Conservation (phyloP, 2,888 invertebrate species). For the Calliopum simillimum region DNA sequence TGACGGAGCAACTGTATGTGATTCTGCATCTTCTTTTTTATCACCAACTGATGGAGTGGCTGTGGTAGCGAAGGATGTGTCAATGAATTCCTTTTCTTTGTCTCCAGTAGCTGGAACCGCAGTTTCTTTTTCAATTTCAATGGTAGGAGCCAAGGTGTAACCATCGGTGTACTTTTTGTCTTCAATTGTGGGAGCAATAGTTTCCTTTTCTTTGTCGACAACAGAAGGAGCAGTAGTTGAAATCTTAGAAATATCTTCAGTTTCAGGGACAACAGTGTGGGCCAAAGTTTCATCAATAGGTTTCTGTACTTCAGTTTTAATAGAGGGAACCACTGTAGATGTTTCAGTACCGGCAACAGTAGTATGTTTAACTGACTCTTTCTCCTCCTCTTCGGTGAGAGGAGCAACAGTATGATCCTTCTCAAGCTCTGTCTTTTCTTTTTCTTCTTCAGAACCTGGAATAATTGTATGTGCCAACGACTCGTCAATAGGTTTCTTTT, state of each 20-base stretch:
- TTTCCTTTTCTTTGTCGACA: constrained; percentile 33
- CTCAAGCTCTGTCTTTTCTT: background rate
- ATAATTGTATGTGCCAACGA: no score
- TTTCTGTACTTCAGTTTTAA: constrained; percentile 33
- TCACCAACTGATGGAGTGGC: background rate
- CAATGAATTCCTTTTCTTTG: background rate
- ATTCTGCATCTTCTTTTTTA: constrained; percentile 7
- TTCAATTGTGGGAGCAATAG: constrained; percentile 25
- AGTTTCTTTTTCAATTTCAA: constrained; percentile 12
- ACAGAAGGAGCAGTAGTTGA: constrained; percentile 29
- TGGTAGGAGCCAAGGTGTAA: constrained; percentile 5
- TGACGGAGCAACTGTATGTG: constrained; percentile 41
- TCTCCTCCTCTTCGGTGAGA: constrained; percentile 34
- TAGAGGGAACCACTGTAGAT: constrained; percentile 38
- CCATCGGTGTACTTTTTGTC: background rate
- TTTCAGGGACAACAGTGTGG: background rate
- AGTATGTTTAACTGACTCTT: constrained; percentile 31
- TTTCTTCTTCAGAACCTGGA: background rate
- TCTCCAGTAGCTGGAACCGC: background rate
- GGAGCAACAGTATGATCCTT: constrained; percentile 23
- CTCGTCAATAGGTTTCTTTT: no score
- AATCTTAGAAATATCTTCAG: constrained; percentile 5
- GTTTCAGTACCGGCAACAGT: constrained; percentile 29
- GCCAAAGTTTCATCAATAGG: background rate
- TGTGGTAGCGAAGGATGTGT: constrained; percentile 13